Base-by-base conservation (phyloP, 2,113 vertebrate genomes). In the Hyperopisus bebe region DNA sequence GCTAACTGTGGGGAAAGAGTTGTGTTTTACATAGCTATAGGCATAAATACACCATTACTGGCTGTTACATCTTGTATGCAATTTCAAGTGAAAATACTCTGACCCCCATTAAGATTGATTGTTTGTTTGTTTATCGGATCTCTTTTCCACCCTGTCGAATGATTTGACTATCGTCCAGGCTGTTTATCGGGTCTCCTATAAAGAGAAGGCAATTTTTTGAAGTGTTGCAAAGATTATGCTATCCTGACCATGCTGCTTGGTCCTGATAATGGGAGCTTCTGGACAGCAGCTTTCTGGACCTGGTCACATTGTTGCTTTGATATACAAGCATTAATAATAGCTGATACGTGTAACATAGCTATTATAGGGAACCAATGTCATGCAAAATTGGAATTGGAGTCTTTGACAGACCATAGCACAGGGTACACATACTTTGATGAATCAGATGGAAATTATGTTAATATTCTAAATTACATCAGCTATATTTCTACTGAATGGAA, bases 391-490 rank as follows among this genome's bases (percentile, higher is more conserved):
- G 27, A 84, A 39, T 19, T 82, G 6, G 27, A 84, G 8, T 39
- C 82, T 46, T 10, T 46, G 42, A 84, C 44, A 84, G 42, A 84
- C 82, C 39, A 44, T 24, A 13, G 39, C 44, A 47, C 42, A 47
- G 31, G 31, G 74, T 42, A 42, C 39, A 84, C 82, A 84, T n/a
- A 44, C 80, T 83, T 83, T 83, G 13, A 83, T 83, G 80, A 83
- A 39, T 19, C 17, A 83, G 80, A 83, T 46, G 80, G 42, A 83
- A 83, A 83, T 83, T 44, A 82, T 44, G 44, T 47, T 84, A 84
- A 84, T 44, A 84, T 84, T 84, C 82, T 84, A 84, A 47, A 84
- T 84, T 44, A 84, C 44, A 47, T 84, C 82, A 84, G 44, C 82
- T 84, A 47, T 84, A 84, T n/a, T 84, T 84, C 82, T 84, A 42